Conservation (phyloP, 2,888 invertebrate genomes). For the Hedya salicella region DNA sequence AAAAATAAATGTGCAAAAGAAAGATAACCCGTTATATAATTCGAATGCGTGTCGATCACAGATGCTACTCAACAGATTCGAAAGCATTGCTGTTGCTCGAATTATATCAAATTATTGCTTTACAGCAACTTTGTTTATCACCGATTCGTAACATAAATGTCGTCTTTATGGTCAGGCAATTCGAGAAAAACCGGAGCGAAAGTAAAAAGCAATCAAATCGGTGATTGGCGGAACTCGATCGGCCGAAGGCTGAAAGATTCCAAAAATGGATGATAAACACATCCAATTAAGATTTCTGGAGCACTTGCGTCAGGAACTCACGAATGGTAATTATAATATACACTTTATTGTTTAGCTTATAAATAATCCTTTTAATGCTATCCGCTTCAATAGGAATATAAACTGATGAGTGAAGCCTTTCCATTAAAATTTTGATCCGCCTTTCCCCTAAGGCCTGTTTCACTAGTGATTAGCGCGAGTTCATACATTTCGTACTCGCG, state of each 20-base stretch:
- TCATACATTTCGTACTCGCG: no score
- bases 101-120: slow-evolving; percentile 21
- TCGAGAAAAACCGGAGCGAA: slow-evolving; percentile 78
- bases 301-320: slow-evolving; percentile 53
- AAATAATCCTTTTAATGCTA: slow-evolving; percentile 4
- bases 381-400: no score
- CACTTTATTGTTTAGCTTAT: slow-evolving; percentile 29
- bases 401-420: background rate
- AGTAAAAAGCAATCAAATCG: slow-evolving; percentile 59
- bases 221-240: slow-evolving; percentile 75
- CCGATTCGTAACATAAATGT: slow-evolving; percentile 23
- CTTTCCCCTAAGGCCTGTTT: no score
- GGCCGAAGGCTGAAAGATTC: slow-evolving; percentile 70
- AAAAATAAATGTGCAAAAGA: no score
- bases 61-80: background rate
- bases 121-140: slow-evolving; percentile 32
- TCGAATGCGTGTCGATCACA: background rate
- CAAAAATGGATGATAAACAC: slow-evolving; percentile 75
- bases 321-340: slow-evolving; percentile 48
- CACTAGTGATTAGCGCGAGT: no score
- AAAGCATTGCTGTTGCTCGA: slow-evolving; percentile 26
- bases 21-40: no score
- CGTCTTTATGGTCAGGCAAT: slow-evolving; percentile 51
- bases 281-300: slow-evolving; percentile 53
- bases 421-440: no score